These are phyloP conservation scores for Coranthus polyacanthus DNA, from an alignment of 2,797 vertebrate species.

Conservation along the genomic window DNA sequence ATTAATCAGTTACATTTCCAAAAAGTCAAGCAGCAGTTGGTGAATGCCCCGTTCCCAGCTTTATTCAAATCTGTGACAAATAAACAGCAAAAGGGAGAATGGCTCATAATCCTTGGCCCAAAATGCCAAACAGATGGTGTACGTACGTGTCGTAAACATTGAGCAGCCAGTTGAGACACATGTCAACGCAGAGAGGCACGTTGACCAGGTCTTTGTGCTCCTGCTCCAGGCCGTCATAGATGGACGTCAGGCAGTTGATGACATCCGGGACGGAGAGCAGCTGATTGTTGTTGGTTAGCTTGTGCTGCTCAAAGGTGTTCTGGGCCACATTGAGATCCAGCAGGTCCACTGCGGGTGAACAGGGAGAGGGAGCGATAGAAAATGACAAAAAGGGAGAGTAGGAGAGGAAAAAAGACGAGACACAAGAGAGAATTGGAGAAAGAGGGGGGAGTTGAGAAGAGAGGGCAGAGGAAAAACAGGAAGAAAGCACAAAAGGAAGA, in stretches of 20 bases:
- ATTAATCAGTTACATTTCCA: background rate
- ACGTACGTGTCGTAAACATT: constrained; percentile 98
- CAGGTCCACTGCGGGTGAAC: constrained; percentile 89
- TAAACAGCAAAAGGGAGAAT: background rate
- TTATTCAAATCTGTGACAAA: constrained; percentile 14
- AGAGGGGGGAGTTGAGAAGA: no score
- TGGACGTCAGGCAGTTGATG: constrained; percentile 94
- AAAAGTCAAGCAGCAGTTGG: background rate
- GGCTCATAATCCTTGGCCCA: background rate
- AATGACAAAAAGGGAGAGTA: no score
- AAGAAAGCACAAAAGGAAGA: constrained; percentile 1
- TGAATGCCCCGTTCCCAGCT: background rate
- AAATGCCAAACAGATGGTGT: constrained; percentile 1
- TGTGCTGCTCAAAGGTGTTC: constrained; percentile 93
- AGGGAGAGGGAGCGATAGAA: background rate
- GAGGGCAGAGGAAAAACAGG: constrained; percentile 2
- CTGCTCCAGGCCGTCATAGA: constrained; percentile 95
- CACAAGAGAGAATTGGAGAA: no score
- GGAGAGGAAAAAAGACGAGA: no score
- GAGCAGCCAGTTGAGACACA: constrained; percentile 99
- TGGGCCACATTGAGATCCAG: constrained; percentile 93
- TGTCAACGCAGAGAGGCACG: constrained; percentile 95
- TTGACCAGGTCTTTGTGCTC: constrained; percentile 96
- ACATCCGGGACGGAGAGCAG: constrained; percentile 92
- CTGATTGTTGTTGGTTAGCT: constrained; percentile 91